A percentile compares a stretch with the other conserved stretches of the same genome.
Conservation (phyloP, 2,797 vertebrate species). For the Urocyon cinereoargenteus region DNA sequence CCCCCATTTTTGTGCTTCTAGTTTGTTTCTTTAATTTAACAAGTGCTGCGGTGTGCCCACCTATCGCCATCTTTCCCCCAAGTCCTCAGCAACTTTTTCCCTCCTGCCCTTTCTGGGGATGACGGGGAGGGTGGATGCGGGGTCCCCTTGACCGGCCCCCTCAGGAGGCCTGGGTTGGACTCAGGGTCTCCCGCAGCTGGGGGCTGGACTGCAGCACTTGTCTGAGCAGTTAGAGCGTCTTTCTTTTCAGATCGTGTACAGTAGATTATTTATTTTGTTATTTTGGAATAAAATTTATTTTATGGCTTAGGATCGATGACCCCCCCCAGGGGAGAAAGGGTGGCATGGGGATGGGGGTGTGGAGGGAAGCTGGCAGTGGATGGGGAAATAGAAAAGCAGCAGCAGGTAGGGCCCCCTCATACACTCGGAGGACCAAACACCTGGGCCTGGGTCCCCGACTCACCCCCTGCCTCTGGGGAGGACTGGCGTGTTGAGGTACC, state of each 20-base stretch:
- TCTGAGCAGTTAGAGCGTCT: conserved; percentile 88
- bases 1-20: conserved; percentile 79
- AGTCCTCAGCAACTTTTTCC: conserved; percentile 25
- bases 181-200: conserved; percentile 61
- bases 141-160: conserved; percentile 49
- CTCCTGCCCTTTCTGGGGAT: conserved; percentile 8
- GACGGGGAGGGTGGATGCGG: not conserved
- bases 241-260: conserved; percentile 92
- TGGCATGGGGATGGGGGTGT: not conserved
- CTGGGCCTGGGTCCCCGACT: not conserved
- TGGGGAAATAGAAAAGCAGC: not conserved
- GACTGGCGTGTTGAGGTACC: not conserved
- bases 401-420: not conserved
- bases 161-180: conserved; percentile 67
- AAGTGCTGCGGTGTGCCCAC: conserved; percentile 75
- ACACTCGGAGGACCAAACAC: not conserved
- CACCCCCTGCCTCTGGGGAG: not conserved
- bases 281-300: conserved; percentile 97
- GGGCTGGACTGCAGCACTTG: conserved; percentile 79
- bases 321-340: not conserved
- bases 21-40: conserved; percentile 83
- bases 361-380: not conserved
- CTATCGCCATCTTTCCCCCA: not conserved
- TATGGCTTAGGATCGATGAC: conserved; percentile 87
- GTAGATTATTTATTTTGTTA: conserved; percentile 99